Conservation (phyloP, 1,140 invertebrate species). For the Odontomachus brunneus region DNA sequence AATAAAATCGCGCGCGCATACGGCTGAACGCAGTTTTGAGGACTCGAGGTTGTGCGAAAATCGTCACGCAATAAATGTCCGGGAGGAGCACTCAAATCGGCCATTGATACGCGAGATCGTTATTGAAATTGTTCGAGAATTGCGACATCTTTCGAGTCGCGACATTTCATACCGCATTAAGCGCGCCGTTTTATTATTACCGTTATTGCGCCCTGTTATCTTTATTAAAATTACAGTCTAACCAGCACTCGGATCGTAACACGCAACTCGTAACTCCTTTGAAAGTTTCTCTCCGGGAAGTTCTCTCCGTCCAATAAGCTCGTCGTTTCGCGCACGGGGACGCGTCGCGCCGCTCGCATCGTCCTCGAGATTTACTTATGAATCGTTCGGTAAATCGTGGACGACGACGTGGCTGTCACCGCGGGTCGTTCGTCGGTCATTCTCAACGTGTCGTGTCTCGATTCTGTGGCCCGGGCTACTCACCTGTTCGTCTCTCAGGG, state of each 20-base stretch:
- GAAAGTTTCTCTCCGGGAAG: not conserved
- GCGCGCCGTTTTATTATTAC: too few relatives aligned
- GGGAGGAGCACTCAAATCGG: too few relatives aligned
- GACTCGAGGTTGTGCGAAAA: too few relatives aligned
- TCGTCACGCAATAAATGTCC: too few relatives aligned
- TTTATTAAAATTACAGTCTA: not conserved
- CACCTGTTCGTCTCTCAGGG: constrained; percentile 92
- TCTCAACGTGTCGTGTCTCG: not conserved
- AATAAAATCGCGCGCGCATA: not conserved
- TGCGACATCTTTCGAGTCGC: too few relatives aligned
- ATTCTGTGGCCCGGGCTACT: constrained; percentile 72
- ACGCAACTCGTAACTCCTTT: constrained; percentile 5
- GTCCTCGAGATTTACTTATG: constrained; percentile 48
- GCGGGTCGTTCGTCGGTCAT: constrained; percentile 41
- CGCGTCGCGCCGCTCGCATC: constrained; percentile 26
- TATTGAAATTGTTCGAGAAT: too few relatives aligned
- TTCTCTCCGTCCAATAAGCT: not conserved
- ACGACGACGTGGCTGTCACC: constrained; percentile 29
- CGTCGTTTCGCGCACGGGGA: not conserved
- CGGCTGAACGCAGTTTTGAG: too few relatives aligned
- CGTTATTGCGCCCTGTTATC: not conserved
- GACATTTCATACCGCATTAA: too few relatives aligned
- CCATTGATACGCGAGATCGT: too few relatives aligned
- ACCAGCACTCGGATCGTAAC: not conserved
- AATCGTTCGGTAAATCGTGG: constrained; percentile 37